Percentiles rank a stretch among this genome's conserved stretches.
Conservation (phyloP, 92 coral and sea anemone species). For the Siderastrea siderea region DNA sequence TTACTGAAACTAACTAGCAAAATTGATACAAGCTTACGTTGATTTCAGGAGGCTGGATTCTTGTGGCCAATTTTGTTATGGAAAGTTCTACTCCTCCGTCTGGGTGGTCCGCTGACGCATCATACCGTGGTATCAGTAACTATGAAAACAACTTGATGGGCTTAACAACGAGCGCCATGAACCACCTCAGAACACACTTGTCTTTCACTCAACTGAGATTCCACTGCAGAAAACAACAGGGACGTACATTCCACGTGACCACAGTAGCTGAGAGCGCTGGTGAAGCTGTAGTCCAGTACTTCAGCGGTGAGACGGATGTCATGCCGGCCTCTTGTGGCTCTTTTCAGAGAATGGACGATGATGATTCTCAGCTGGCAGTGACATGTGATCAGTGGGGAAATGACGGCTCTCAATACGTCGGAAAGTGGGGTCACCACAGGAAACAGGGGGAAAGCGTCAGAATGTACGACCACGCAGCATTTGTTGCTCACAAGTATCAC, state of each 20-base stretch:
- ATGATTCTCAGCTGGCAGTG: slow-evolving; percentile 30
- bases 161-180: slow-evolving; percentile 20
- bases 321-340: slow-evolving; percentile 36
- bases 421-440: not conserved
- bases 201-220: not conserved
- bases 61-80: slow-evolving; percentile 38
- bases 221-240: slow-evolving; percentile 46
- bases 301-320: slow-evolving; percentile 1
- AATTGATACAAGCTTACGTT: too few species aligned
- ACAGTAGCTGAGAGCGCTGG: slow-evolving; percentile 5
- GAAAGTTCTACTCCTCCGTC: slow-evolving; percentile 15
- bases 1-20: too few species aligned
- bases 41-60: slow-evolving; percentile 59
- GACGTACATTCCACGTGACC: slow-evolving; percentile 33
- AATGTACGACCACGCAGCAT: slow-evolving; percentile 53
- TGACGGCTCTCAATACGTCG: not conserved
- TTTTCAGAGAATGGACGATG: slow-evolving; percentile 7
- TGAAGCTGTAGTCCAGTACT: slow-evolving; percentile 11
- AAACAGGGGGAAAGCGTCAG: not conserved
- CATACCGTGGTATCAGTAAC: slow-evolving; percentile 40
- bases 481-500: slow-evolving; percentile 1
- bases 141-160: slow-evolving; percentile 34
- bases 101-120: slow-evolving; percentile 19
- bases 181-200: slow-evolving; percentile 17
- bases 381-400: slow-evolving; percentile 41